phyloP scores from a whole-genome alignment of 35 echinoderm and acorn worm species.

The Hemicentrotus pulcherrimus region DNA sequence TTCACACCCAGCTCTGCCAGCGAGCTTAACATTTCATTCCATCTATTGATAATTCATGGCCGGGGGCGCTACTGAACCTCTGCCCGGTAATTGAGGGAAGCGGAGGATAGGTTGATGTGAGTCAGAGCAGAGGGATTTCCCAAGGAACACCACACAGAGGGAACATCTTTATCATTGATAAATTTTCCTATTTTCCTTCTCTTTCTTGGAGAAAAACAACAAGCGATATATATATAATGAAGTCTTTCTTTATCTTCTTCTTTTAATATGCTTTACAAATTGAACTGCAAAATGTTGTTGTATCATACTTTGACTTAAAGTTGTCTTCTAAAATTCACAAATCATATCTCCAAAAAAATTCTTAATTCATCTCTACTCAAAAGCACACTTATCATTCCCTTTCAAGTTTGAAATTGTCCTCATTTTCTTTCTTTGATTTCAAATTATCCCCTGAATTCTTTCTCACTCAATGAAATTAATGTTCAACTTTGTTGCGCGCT shows the following conservation, averaged over 20 bases:
- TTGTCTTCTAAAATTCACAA: too few relatives aligned
- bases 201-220: not conserved
- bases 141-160: not conserved
- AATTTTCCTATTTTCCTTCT: not conserved
- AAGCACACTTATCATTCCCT: too few relatives aligned
- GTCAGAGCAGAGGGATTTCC: not conserved
- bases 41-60: constrained; percentile 42
- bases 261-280: not conserved
- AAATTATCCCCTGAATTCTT: too few relatives aligned
- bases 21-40: constrained; percentile 5
- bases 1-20: not conserved
- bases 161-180: not conserved
- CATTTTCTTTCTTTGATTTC: too few relatives aligned
- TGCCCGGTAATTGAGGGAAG: constrained; percentile 29
- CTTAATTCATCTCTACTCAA: too few relatives aligned
- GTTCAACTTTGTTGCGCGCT: too few relatives aligned
- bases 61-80: constrained; percentile 19
- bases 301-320: not conserved
- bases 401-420: too few relatives aligned
- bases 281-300: not conserved
- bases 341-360: too few relatives aligned
- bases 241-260: not conserved
- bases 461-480: too few relatives aligned
- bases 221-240: not conserved
- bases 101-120: constrained; percentile 8